Conservation (phyloP, 2,888 invertebrate genomes). For the Eutolmus rufibarbis region DNA sequence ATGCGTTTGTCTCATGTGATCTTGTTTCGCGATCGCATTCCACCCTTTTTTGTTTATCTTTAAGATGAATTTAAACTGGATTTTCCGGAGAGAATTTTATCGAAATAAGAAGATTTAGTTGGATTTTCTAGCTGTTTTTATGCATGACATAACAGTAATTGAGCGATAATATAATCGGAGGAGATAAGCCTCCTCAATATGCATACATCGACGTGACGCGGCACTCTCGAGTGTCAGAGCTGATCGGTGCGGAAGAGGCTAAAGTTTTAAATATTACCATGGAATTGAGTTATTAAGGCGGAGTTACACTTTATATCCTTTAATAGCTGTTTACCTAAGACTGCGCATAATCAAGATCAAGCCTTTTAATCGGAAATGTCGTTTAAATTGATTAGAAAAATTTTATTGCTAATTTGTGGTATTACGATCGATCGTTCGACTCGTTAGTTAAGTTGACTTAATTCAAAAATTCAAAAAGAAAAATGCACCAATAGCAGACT, state of each 20-base stretch:
- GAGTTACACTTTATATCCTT: conserved; percentile 8
- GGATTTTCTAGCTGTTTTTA: conserved; percentile 37
- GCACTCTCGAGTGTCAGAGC: neutral
- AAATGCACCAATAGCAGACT: neutral
- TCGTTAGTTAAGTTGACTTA: neutral
- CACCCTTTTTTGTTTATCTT: conserved; percentile 21
- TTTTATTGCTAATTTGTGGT: neutral
- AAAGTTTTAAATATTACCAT: neutral
- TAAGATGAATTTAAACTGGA: conserved; percentile 32
- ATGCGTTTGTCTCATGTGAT: conserved; percentile 28
- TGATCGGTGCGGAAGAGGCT: conserved; percentile 1
- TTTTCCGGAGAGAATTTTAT: conserved; percentile 24
- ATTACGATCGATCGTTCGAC: neutral
- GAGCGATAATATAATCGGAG: conserved; percentile 33
- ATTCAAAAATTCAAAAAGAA: neutral
- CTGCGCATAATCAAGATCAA: conserved; percentile 4
- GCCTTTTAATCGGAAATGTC: conserved; percentile 10
- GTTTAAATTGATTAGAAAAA: neutral
- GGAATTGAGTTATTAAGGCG: conserved; percentile 37
- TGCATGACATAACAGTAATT: conserved; percentile 39
- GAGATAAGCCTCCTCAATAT: conserved; percentile 27
- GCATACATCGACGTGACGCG: neutral
- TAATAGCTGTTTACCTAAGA: conserved; percentile 25
- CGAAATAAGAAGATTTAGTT: conserved; percentile 39
- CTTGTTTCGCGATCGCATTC: conserved; percentile 35